phyloP scores from a whole-genome alignment of 1,140 invertebrate species.

The Musca domestica region DNA sequence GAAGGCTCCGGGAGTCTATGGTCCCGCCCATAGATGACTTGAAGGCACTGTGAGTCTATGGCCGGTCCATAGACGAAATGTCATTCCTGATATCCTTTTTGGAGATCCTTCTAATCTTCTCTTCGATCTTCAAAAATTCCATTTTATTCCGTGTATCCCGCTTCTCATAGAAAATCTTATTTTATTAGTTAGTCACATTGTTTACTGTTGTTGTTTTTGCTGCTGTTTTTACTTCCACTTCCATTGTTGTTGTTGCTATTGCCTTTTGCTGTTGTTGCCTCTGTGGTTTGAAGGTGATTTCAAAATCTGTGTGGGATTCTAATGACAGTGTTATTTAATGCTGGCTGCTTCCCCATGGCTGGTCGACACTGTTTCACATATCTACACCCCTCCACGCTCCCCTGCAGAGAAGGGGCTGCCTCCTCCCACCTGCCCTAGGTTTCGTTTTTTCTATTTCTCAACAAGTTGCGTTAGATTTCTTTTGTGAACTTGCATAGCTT shows the following conservation, averaged over 20 bases:
- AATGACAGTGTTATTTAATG: slow-evolving; percentile 14
- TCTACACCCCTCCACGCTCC: too few species aligned
- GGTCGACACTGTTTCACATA: too few species aligned
- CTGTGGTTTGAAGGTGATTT: slow-evolving; percentile 14
- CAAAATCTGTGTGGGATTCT: slow-evolving; percentile 16
- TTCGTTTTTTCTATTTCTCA: neutral
- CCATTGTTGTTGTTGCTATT: slow-evolving; percentile 23
- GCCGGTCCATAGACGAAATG: too few species aligned
- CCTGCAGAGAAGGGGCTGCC: too few species aligned
- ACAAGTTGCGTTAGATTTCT: neutral
- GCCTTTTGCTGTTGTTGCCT: neutral
- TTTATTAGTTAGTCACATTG: slow-evolving; percentile 8
- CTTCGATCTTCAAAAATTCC: too few species aligned
- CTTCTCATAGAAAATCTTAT: too few species aligned
- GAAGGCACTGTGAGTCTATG: too few species aligned
- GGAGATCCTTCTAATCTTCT: too few species aligned
- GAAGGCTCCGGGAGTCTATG: too few species aligned
- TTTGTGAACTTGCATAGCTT: neutral
- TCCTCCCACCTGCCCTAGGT: neutral
- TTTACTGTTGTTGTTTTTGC: neutral
- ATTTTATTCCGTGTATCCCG: too few species aligned
- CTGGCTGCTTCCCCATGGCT: neutral
- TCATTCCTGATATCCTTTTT: too few species aligned
- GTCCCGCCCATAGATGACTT: too few species aligned
- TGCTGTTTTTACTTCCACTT: slow-evolving; percentile 23